phyloP scores from a whole-genome alignment of 2,797 vertebrate species.

The Ficedula albicollis region DNA sequence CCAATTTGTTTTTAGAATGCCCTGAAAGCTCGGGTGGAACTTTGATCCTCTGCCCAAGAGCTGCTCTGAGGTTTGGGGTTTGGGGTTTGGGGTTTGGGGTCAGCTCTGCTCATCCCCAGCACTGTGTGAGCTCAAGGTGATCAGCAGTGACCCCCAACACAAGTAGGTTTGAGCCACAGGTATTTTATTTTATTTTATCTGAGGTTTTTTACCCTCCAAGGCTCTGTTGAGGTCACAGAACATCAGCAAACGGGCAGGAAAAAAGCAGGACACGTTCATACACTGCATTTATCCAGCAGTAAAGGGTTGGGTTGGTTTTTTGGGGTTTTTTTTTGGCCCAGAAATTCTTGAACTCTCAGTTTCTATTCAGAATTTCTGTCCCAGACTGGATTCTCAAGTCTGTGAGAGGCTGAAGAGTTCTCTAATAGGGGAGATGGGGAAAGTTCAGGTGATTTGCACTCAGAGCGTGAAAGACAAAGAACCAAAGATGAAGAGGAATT shows the following conservation, averaged over 20 bases:
- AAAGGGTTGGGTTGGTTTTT: neutral
- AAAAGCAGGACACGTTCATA: fast-evolving
- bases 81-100: no score
- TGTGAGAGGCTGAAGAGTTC: neutral
- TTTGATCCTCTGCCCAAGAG: neutral
- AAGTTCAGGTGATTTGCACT: fast-evolving
- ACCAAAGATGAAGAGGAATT: neutral
- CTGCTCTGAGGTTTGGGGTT: neutral
- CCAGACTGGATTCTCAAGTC: neutral
- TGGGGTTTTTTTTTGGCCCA: neutral
- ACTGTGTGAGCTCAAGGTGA: neutral
- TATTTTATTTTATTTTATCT: neutral
- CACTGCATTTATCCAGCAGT: neutral
- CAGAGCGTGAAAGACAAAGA: neutral
- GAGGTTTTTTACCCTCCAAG: neutral
- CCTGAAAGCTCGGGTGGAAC: neutral
- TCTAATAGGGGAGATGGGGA: fast-evolving
- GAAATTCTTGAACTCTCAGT: neutral
- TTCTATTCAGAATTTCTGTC: neutral
- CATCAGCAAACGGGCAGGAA: fast-evolving
- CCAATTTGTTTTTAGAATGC: neutral
- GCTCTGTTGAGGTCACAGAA: neutral
- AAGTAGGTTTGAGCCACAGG: fast-evolving
- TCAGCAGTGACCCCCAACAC: neutral
- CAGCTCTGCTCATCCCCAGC: neutral